Base-by-base conservation (phyloP, 2,113 vertebrate species). In the Turnix velox region DNA sequence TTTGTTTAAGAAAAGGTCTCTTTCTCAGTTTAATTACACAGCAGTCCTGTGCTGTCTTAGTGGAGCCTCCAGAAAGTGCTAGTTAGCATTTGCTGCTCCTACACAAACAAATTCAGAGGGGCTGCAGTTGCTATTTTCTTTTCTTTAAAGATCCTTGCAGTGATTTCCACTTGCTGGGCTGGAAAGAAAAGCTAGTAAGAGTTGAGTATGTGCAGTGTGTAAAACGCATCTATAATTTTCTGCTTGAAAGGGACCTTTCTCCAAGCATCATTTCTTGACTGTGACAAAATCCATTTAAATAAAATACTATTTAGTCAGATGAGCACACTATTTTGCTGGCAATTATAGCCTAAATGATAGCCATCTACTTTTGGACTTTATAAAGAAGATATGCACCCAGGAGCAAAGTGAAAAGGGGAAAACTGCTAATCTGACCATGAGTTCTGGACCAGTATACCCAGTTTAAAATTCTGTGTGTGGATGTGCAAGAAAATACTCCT, bases 1-100 rank as follows among this genome's bases (percentile, higher is more conserved):
- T 63, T 90, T 72, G 12, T 68, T 83, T 86, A 62, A 73, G 39
- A 54, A 84, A 78, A 74, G 3, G 7, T 66, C 3, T 78, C 30
- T 68, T 93, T 80, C 66, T 73, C 89, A 79, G 42, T 45, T 89
- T 59, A 79, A 73, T 76, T 83, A 39, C 42, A 42, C n/a, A 85
- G 37, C 27, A 69, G 5, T 19, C 18, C 27, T n/a, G 8, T 62
- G 42, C 25, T 2, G 0, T 73, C 46, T 82, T 33, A 59, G 16
- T 0, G 0, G 23, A n/a, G 17, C 13, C 24, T 90, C 20, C 59
- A 43, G 46, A 85, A 92, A 24, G 35, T 86, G 43, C 84, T 84
- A 75, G 30, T 20, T 63, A 52, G 20, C 19, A 59, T 57, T 90
- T 87, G 52, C n/a, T 83, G n/a, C 31, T 71, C 35, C 30, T 81